phyloP scores from a whole-genome alignment of 2,888 invertebrate species.

The Aelia acuminata region DNA sequence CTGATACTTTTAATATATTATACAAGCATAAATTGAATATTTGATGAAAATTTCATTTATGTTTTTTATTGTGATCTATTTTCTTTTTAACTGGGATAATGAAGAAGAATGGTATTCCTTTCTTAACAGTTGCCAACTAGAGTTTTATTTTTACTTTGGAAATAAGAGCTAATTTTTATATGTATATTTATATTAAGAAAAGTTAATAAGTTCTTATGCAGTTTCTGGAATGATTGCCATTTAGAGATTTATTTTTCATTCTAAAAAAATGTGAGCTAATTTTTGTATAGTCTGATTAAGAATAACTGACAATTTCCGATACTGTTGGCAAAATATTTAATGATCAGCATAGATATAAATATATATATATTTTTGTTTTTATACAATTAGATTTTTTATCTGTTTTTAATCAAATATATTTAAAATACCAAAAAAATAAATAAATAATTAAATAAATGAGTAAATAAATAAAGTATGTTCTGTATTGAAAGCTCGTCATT shows the following conservation, averaged over 20 bases:
- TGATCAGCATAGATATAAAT: neutral
- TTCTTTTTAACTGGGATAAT: neutral
- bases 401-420: constrained; percentile 12
- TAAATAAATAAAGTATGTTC: neutral
- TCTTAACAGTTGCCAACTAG: neutral
- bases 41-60: constrained; percentile 12
- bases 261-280: neutral
- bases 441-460: neutral
- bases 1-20: constrained; percentile 1
- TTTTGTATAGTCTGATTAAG: neutral
- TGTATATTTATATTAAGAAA: neutral
- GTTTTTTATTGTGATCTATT: constrained; percentile 36
- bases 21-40: constrained; percentile 42
- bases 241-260: neutral
- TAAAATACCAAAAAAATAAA: neutral
- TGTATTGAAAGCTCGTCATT: neutral
- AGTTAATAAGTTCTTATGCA: neutral
- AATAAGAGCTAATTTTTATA: neutral
- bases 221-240: neutral
- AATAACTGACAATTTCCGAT: neutral
- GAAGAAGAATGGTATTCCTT: neutral
- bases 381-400: constrained; percentile 22
- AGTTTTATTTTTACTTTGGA: neutral
- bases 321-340: neutral
- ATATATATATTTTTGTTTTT: neutral